phyloP scores from a whole-genome alignment of 2,113 vertebrate genomes.

The Planiliza haematocheilus region DNA sequence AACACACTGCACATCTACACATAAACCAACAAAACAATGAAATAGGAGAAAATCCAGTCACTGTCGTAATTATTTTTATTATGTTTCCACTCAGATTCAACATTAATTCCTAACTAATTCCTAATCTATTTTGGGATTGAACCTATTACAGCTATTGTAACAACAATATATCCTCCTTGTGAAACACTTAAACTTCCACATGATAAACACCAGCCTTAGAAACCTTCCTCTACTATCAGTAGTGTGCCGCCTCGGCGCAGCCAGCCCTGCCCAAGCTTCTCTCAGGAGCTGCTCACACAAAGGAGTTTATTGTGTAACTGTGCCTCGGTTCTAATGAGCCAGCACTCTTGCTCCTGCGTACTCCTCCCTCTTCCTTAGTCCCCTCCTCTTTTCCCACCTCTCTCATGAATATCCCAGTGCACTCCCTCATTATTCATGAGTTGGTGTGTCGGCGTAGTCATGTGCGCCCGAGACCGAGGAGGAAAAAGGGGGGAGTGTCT shows the following conservation, averaged over 20 bases:
- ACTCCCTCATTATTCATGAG: slow-evolving; percentile 93
- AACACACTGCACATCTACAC: too few species aligned
- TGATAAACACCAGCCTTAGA: slow-evolving; percentile 12
- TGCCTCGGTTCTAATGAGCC: slow-evolving; percentile 88
- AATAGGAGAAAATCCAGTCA: too few species aligned
- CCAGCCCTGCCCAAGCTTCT: slow-evolving; percentile 78
- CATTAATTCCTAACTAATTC: too few species aligned
- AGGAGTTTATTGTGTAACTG: slow-evolving; percentile 88
- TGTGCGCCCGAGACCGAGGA: slow-evolving; percentile 89
- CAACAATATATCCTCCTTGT: background rate
- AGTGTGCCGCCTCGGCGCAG: slow-evolving; percentile 6
- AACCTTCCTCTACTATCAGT: slow-evolving; percentile 34
- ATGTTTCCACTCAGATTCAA: too few species aligned
- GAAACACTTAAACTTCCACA: background rate
- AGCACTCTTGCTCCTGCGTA: slow-evolving; percentile 84
- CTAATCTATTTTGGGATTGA: too few species aligned
- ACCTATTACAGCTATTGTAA: too few species aligned
- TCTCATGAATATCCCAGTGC: slow-evolving; percentile 90
- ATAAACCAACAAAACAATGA: too few species aligned
- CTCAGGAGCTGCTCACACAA: slow-evolving; percentile 86
- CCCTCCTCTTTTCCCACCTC: slow-evolving; percentile 84
- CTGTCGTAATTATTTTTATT: too few species aligned
- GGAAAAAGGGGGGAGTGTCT: slow-evolving; percentile 92
- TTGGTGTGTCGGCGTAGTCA: slow-evolving; percentile 91
- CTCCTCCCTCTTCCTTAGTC: slow-evolving; percentile 76